Evolutionary conservation across 2,888 invertebrate genomes (phyloP), one percentile per base, ranked within the genome.

Genomic region (Hirtodrosophila alboralis): DNA sequence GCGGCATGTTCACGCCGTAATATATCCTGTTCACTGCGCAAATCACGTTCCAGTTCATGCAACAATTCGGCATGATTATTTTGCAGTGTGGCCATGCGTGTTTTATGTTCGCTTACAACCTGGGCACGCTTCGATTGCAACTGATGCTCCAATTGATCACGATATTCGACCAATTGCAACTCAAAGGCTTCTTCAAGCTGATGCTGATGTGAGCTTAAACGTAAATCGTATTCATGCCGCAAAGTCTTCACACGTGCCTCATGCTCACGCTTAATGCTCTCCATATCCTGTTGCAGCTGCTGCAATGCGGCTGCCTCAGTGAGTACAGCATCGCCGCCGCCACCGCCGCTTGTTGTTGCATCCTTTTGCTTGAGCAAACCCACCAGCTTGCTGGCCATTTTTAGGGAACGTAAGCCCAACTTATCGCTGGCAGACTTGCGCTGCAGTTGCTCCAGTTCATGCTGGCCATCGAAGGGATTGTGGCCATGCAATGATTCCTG

Each of bases 1-100:
- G 93, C 92, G 18, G 93, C 92, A 87, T 95, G 95, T 59, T 95
- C 94, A 4, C 93, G 93, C 1, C 94, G 92, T 0, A 95, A 89
- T 0, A 94, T 91, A 72, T 94, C 94, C 86, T 95, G 94, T 93
- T 95, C 89, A 51, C 89, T 89, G 64, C 90, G 90, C 28, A 90
- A 38, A 58, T 90, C 91, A 0, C 90, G 75, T 36, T 91, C 90
- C 2, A 91, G 73, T 16, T 90, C 90, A 12, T 89, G 88, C 4
- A 90, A 68, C 7, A 90, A 86, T 56, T 90, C 90, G 1, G 87
- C 72, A 33, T 91, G 91, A 58, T 91, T 90, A 47, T 84, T 75
- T 38, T 91, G 90, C 7, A 91, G 52, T 2, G 87, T 86, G 14
- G 89, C 88, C 65, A 92, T 87, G 21, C 89, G 90, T 0, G 78